Evolutionary conservation across 2,888 invertebrate species (phyloP).

Genomic region (Acanthosepion pharaonis): DNA sequence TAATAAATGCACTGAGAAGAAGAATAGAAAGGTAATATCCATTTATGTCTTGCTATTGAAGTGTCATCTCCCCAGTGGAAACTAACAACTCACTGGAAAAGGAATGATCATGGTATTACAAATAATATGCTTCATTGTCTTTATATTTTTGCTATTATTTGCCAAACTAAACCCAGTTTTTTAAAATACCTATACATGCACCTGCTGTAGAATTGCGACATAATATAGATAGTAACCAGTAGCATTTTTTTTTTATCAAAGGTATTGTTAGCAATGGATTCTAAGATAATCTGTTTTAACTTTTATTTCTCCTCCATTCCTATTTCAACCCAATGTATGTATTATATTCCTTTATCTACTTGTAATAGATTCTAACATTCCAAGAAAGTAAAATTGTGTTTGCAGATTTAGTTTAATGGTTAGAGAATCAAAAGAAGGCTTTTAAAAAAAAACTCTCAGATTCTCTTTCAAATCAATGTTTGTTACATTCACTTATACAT

Average conservation of each 20-base stretch:
- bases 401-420: background rate
- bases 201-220: background rate
- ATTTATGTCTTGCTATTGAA: too few relatives aligned
- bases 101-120: background rate
- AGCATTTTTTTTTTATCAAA: background rate
- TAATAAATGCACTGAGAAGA: too few relatives aligned
- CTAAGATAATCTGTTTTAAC: background rate
- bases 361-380: background rate
- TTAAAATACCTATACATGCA: background rate
- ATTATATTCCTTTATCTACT: too few relatives aligned
- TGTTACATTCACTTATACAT: too few relatives aligned
- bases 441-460: too few relatives aligned
- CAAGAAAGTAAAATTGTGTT: background rate
- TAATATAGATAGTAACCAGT: background rate
- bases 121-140: background rate
- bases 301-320: background rate
- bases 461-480: too few relatives aligned
- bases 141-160: background rate
- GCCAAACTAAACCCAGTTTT: background rate
- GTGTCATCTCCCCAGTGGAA: too few relatives aligned
- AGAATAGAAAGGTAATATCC: too few relatives aligned
- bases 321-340: background rate
- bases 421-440: background rate
- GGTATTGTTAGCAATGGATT: background rate
- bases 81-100: too few relatives aligned